Base-by-base conservation (phyloP, 2,888 invertebrate species). In the Tachina lurida region DNA sequence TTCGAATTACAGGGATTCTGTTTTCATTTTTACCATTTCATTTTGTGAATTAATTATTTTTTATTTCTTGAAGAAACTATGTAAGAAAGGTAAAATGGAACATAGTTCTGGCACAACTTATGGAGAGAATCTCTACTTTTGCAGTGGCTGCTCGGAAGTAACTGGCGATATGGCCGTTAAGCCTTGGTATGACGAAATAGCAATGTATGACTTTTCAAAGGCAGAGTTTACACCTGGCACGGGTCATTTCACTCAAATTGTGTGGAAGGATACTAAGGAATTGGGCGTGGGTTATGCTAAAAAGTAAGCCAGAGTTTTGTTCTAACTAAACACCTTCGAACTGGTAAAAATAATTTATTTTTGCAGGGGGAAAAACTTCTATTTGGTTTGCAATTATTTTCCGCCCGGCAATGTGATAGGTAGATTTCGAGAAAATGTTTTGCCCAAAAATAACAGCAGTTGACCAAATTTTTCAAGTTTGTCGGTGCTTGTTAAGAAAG, bases 151-250 rank as follows among this genome's bases (percentile, higher is more conserved):
- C 43, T 7, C 52, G 0, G 41, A 63, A 10, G 13, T 52, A 15
- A 74, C 62, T 10, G 62, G 74, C 3, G 62, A 74, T 74, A 62
- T 74, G 62, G 41, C 52, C 2, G 74, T 74, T n/a, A 74, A 74
- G 10, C 19, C 62, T 1, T 74, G 74, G 73, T 73, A 73, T 17
- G 60, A 60, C 49, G 52, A 41, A 47, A 47, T 73, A 31, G 15
- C 12, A 15, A 49, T 39, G 31, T 67, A 49, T 9, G 65, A 67
- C n/a, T 47, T 67, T 49, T 10, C 9, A 15, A 67, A 49, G 47
- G 9, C 65, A 10, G 47, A 67, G 1, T 65, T 65, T 65, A 13
- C 39, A 9, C 22, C 65, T 4, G 65, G 22, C 7, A 47, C 65
- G n/a, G 65, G 65, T 1, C 65, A 65, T 10, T 65, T 65, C 31